phyloP scores from a whole-genome alignment of 2,888 invertebrate genomes.

The Gortyna flavago region DNA sequence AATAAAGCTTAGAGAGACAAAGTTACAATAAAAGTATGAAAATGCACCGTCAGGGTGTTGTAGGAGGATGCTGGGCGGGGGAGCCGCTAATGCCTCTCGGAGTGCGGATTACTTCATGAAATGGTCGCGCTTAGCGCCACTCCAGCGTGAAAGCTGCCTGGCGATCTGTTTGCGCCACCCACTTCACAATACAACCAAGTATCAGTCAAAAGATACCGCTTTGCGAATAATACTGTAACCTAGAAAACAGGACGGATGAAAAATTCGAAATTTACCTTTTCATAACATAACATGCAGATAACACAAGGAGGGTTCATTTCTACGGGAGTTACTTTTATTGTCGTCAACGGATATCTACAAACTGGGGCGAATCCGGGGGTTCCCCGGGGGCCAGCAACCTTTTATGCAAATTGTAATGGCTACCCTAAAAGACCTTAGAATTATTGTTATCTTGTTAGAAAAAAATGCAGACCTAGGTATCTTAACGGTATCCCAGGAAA shows the following conservation, averaged over 20 bases:
- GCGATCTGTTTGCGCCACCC: constrained; percentile 82
- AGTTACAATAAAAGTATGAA: constrained; percentile 76
- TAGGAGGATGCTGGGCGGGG: constrained; percentile 59
- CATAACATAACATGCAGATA: constrained; percentile 45
- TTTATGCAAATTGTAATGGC: constrained; percentile 61
- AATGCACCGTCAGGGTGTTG: constrained; percentile 73
- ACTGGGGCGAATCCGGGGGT: constrained; percentile 51
- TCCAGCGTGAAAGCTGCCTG: constrained; percentile 81
- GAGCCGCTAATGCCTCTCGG: constrained; percentile 81
- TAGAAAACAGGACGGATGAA: constrained; percentile 27
- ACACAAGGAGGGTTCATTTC: constrained; percentile 38
- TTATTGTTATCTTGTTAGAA: constrained; percentile 44
- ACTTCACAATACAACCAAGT: constrained; percentile 78
- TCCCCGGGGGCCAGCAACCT: constrained; percentile 47
- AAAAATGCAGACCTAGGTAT: constrained; percentile 36
- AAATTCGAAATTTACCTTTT: constrained; percentile 33
- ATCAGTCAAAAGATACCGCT: constrained; percentile 70
- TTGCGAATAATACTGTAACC: constrained; percentile 35
- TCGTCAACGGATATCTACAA: constrained; percentile 58
- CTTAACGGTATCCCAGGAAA: constrained; percentile 39
- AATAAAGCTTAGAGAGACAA: constrained; percentile 53
- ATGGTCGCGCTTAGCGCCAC: constrained; percentile 83
- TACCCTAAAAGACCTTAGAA: constrained; percentile 35
- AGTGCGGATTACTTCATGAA: constrained; percentile 86
- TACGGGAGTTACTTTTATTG: constrained; percentile 59